Evolutionary conservation across 1,140 invertebrate species (phyloP).

Genomic region (Aculops lycopersici): DNA sequence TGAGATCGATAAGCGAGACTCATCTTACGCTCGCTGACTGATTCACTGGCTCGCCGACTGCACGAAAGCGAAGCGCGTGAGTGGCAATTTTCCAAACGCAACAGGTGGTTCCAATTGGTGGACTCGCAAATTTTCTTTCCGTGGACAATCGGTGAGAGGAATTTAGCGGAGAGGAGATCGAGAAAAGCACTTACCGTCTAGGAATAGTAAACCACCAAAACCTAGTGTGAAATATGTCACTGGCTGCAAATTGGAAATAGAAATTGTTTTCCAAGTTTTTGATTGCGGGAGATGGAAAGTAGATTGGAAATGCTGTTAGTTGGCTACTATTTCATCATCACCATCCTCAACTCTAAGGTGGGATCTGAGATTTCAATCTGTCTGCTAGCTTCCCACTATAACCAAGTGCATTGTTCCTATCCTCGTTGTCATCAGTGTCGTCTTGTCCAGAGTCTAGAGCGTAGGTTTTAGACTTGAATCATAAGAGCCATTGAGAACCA

Average conservation of each 20-base stretch:
- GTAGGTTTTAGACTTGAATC: too few relatives aligned
- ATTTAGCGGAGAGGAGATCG: neutral
- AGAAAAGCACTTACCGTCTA: constrained; percentile 13
- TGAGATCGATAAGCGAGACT: too few relatives aligned
- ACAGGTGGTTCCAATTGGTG: too few relatives aligned
- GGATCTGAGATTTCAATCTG: neutral
- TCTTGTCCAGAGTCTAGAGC: too few relatives aligned
- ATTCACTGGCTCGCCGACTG: neutral
- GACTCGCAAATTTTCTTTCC: too few relatives aligned
- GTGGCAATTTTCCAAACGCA: neutral
- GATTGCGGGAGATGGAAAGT: too few relatives aligned
- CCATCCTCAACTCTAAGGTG: neutral
- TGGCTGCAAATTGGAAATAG: constrained; percentile 3
- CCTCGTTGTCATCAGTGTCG: too few relatives aligned
- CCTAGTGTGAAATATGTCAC: constrained; percentile 16
- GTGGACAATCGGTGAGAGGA: neutral
- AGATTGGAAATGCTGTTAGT: too few relatives aligned
- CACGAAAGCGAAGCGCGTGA: constrained; percentile 1
- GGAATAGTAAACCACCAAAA: constrained; percentile 16
- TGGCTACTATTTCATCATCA: constrained; percentile 4
- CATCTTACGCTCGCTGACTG: constrained; percentile 10
- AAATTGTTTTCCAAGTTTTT: too few relatives aligned
- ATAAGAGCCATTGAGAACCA: too few relatives aligned
- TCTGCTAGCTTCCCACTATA: too few relatives aligned
- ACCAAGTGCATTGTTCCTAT: too few relatives aligned